phyloP scores from a whole-genome alignment of 2,113 vertebrate species.

The Neopipo cinnamomea region DNA sequence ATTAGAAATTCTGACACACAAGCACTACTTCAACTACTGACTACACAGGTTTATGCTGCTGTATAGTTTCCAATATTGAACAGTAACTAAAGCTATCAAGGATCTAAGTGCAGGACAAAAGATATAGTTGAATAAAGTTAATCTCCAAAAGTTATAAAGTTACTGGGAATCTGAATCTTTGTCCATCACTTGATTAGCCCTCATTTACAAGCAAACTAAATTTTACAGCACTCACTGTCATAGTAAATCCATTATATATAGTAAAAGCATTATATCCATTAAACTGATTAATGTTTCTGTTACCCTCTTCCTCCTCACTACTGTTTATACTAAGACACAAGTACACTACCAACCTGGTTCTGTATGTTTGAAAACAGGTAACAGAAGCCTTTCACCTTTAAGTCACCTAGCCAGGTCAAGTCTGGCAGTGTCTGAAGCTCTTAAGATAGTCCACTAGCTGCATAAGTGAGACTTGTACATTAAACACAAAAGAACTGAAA shows the following conservation, averaged over 20 bases:
- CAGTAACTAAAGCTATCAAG: neutral
- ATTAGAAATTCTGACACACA: neutral
- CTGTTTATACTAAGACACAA: neutral
- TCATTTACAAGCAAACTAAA: neutral
- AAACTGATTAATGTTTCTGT: neutral
- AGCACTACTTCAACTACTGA: neutral
- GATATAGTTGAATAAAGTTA: neutral
- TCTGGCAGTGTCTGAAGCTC: neutral
- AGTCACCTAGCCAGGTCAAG: neutral
- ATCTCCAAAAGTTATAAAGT: neutral
- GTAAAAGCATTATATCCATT: neutral
- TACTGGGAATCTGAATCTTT: neutral
- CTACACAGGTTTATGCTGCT: neutral
- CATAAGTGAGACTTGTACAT: neutral
- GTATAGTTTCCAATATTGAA: neutral
- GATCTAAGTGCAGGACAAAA: neutral
- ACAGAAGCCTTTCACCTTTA: neutral
- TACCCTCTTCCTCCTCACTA: neutral
- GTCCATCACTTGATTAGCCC: neutral
- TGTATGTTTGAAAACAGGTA: neutral
- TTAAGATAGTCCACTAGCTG: neutral
- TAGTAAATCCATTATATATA: neutral
- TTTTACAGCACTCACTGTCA: neutral
- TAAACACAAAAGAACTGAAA: neutral
- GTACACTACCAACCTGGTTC: neutral